These are phyloP conservation scores for Gorilla gorilla DNA, from an alignment of 2,113 vertebrate genomes.

Conservation along the genomic window DNA sequence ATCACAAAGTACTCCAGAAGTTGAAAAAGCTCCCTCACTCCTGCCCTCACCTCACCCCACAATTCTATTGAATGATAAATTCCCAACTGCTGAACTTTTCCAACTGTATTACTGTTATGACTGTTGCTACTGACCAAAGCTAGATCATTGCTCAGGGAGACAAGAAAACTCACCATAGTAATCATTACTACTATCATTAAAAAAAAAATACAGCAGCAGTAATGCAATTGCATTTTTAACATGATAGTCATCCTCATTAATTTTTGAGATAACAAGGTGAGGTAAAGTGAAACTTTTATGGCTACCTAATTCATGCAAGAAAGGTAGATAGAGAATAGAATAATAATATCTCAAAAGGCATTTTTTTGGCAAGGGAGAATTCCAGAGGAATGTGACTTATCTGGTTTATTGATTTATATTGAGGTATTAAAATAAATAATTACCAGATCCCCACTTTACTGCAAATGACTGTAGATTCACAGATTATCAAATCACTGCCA, in stretches of 20 bases:
- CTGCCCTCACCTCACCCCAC: background rate
- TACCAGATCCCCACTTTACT: slow-evolving; percentile 11
- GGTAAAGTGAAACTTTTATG: slow-evolving; percentile 29
- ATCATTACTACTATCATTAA: background rate
- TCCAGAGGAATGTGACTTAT: slow-evolving; percentile 37
- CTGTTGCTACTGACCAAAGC: slow-evolving; percentile 44
- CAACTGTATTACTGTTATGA: slow-evolving; percentile 59
- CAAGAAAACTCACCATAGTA: background rate
- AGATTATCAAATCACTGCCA: slow-evolving; percentile 46
- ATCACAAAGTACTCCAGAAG: slow-evolving; percentile 4
- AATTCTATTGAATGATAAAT: slow-evolving; percentile 60
- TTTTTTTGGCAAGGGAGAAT: background rate
- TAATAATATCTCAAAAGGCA: background rate
- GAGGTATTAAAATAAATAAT: slow-evolving; percentile 25
- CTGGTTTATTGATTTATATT: slow-evolving; percentile 44
- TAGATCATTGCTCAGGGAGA: background rate
- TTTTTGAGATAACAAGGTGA: slow-evolving; percentile 49
- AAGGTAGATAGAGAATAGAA: background rate
- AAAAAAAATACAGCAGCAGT: background rate
- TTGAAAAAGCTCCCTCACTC: background rate
- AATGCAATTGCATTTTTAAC: slow-evolving; percentile 15
- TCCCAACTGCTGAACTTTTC: slow-evolving; percentile 66
- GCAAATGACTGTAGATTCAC: background rate
- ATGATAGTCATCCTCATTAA: background rate
- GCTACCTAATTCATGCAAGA: background rate